Percentiles rank a stretch among this genome's conserved stretches.
These are phyloP conservation scores for Scarus forsteni DNA, from an alignment of 2,797 vertebrate genomes.

Conservation along the genomic window DNA sequence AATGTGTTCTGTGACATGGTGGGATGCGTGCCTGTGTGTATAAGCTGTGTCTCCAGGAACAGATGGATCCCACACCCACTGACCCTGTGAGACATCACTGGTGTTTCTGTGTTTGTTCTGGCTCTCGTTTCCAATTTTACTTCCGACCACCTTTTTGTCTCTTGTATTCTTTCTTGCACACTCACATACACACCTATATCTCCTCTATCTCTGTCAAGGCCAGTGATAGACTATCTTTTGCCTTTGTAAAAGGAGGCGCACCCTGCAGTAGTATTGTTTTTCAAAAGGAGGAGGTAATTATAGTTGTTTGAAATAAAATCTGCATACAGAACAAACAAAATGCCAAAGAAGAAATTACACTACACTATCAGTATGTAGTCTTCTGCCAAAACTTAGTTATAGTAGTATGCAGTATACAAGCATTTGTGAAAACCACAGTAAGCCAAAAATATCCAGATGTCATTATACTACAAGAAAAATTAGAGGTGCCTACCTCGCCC, in stretches of 20 bases:
- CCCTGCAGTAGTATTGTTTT: neutral
- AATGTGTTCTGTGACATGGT: constrained; percentile 8
- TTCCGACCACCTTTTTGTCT: neutral
- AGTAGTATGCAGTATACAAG: too few species aligned
- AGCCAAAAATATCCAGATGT: too few species aligned
- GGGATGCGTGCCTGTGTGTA: neutral
- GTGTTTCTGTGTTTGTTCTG: constrained; percentile 27
- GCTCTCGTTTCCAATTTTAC: constrained; percentile 22
- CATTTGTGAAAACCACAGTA: too few species aligned
- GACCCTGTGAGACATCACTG: constrained; percentile 45
- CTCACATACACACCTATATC: neutral
- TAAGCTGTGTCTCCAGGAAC: constrained; percentile 39
- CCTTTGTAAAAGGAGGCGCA: neutral
- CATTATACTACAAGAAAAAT: too few species aligned
- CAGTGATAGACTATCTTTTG: neutral
- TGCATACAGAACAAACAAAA: too few species aligned
- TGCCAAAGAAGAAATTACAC: too few species aligned
- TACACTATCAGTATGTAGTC: too few species aligned
- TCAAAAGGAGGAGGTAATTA: neutral
- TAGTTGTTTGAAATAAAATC: too few species aligned
- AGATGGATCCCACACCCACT: constrained; percentile 60
- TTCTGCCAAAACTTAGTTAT: too few species aligned
- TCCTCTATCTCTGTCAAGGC: neutral
- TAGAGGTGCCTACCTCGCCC: too few species aligned
- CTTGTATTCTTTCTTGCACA: neutral